Evolutionary conservation across 2,113 vertebrate species (phyloP), one percentile per base, ranked within the genome.

Genomic region (Entelurus aequoreus): DNA sequence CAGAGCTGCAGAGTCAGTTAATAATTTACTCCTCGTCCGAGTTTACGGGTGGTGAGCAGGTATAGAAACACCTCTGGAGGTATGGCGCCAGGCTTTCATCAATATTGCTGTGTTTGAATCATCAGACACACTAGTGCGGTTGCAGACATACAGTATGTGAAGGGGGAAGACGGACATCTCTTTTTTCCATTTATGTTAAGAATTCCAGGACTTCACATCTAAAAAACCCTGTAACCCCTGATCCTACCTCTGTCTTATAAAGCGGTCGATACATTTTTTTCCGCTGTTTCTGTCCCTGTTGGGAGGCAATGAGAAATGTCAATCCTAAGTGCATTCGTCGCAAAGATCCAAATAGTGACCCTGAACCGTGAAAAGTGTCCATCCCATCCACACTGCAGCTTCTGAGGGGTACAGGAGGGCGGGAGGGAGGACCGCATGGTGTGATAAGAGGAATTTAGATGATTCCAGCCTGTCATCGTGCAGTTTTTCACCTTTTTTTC

Each of bases 261-360:
- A 21, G 21, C 49, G 28, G 28, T 75, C 48, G 16, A 71, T 77
- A 55, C 16, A 38, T 55, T 64, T 67, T 68, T 46, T 4, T 28
- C 28, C 66, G 4, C 55, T 68, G 11, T 61, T 36, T 13, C 10
- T 19, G 21, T 51, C 65, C 50, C 65, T 48, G 44, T 40, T 53
- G 53, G 74, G 70, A 71, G 54, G 14, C 54, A 16, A 54, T n/a
- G 54, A 49, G 7, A 66, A 77, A 79, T 65, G 47, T 81, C 76
- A 71, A 66, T 74, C 62, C 10, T 21, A 19, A 74, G 52, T 54
- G 6, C 61, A 65, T 55, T 56, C 44, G 47, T 56, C 36, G 64
- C 71, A 54, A 60, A 75, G 71, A 72, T 80, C 69, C 63, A 62
- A 70, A 74, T 75, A 48, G 56, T 65, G 60, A 83, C 65, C 55